Evolutionary conservation across 1,140 invertebrate species (phyloP).

Genomic region (Penaeus vannamei): DNA sequence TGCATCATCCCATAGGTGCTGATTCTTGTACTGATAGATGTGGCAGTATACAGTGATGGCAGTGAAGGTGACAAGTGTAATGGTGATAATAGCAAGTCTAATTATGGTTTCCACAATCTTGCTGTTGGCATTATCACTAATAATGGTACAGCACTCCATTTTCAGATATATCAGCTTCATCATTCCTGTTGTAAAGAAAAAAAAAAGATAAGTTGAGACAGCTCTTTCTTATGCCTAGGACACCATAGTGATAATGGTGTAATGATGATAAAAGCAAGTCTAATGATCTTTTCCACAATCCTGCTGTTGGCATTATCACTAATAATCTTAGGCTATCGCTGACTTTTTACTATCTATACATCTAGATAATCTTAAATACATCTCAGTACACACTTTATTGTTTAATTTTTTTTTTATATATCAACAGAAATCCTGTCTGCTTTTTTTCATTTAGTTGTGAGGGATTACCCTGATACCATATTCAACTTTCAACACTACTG

Average conservation of each 20-base stretch:
- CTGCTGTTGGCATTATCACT: constrained; percentile 58
- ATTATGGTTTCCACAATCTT: constrained; percentile 62
- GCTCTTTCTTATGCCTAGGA: no score
- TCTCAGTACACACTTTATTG: no score
- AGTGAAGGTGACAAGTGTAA: constrained; percentile 50
- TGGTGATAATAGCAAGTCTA: constrained; percentile 38
- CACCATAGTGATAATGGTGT: background rate
- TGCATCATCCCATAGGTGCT: constrained; percentile 53
- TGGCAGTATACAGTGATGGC: constrained; percentile 57
- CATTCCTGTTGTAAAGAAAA: constrained; percentile 46
- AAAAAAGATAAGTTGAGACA: no score
- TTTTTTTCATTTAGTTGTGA: no score
- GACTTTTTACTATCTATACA: no score
- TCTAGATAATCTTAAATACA: no score
- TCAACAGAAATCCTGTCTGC: no score
- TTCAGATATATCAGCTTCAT: constrained; percentile 53
- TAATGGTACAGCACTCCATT: constrained; percentile 57
- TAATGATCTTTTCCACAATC: constrained; percentile 56
- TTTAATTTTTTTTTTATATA: no score
- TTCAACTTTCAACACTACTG: no score
- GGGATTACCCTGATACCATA: no score
- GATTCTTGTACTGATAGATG: constrained; percentile 59
- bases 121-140: constrained; percentile 59
- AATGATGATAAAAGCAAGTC: constrained; percentile 40
- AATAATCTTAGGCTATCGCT: background rate